Conservation (phyloP, 2,797 vertebrate genomes). For the Scleropages formosus region DNA sequence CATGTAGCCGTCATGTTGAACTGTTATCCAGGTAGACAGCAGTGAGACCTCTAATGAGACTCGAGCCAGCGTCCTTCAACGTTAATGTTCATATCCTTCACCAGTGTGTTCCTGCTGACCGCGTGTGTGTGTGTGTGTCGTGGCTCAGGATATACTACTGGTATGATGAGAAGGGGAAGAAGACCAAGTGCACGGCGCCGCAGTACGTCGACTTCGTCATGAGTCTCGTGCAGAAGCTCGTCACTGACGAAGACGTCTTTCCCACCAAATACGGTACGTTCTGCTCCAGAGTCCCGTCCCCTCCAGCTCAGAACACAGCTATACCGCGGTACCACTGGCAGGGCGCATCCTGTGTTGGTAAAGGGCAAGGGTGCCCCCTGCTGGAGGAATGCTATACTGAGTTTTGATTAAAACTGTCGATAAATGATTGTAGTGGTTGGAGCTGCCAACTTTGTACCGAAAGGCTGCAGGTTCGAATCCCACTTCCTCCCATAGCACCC, state of each 20-base stretch:
- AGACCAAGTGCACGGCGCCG: conserved; percentile 96
- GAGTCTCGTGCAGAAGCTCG: conserved; percentile 96
- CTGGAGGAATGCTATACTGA: background rate
- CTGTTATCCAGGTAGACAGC: too few species aligned
- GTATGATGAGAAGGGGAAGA: conserved; percentile 97
- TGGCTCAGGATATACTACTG: conserved; percentile 92
- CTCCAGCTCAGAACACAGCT: conserved; percentile 10
- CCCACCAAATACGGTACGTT: conserved; percentile 92
- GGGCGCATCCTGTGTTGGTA: too few species aligned
- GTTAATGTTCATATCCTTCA: background rate
- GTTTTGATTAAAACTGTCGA: too few species aligned
- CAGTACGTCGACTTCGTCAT: conserved; percentile 98
- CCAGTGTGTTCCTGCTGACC: background rate
- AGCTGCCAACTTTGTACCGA: too few species aligned
- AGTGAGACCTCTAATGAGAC: too few species aligned
- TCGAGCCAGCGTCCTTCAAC: too few species aligned
- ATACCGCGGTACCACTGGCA: too few species aligned
- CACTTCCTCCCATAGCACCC: too few species aligned
- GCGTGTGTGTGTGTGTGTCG: conserved; percentile 12
- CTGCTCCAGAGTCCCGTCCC: conserved; percentile 30
- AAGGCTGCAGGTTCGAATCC: too few species aligned
- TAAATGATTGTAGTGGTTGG: too few species aligned
- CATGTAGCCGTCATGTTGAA: too few species aligned
- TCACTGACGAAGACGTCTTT: conserved; percentile 97
- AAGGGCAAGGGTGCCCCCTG: background rate